Conservation (phyloP, 1,140 invertebrate species). For the Carposina sasakii region DNA sequence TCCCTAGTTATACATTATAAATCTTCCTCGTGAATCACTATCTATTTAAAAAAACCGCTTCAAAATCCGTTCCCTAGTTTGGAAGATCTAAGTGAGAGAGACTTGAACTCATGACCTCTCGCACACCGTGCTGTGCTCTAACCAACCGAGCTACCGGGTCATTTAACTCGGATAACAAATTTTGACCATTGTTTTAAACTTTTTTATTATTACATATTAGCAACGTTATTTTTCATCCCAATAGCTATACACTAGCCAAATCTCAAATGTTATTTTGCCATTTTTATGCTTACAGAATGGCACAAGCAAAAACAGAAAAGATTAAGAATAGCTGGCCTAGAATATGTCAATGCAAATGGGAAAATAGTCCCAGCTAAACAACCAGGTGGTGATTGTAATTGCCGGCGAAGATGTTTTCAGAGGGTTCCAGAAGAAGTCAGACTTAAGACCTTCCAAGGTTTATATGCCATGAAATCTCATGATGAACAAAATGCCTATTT, state of each 20-base stretch:
- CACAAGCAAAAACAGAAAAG: constrained; percentile 75
- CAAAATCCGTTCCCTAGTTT: too few species aligned
- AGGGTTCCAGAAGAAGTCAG: constrained; percentile 70
- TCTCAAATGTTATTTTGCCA: neutral
- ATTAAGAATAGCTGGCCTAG: constrained; percentile 70
- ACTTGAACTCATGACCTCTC: too few species aligned
- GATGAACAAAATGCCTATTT: constrained; percentile 76
- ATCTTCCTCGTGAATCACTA: too few species aligned
- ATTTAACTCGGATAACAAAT: neutral
- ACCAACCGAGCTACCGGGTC: neutral
- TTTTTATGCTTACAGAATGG: constrained; percentile 65
- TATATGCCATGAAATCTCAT: constrained; percentile 73
- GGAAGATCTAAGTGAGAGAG: too few species aligned
- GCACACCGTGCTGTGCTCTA: too few species aligned
- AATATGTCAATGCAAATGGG: constrained; percentile 74
- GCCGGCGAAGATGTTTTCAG: constrained; percentile 69
- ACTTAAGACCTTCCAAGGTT: constrained; percentile 72
- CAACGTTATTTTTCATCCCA: neutral
- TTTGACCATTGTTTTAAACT: neutral
- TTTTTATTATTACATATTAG: neutral
- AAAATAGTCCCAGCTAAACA: constrained; percentile 69
- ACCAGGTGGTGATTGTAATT: constrained; percentile 72
- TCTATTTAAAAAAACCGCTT: too few species aligned
- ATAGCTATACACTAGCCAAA: neutral
- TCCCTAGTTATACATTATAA: too few species aligned